phyloP scores from a whole-genome alignment of 2,113 vertebrate species.

The Mustela nigripes region DNA sequence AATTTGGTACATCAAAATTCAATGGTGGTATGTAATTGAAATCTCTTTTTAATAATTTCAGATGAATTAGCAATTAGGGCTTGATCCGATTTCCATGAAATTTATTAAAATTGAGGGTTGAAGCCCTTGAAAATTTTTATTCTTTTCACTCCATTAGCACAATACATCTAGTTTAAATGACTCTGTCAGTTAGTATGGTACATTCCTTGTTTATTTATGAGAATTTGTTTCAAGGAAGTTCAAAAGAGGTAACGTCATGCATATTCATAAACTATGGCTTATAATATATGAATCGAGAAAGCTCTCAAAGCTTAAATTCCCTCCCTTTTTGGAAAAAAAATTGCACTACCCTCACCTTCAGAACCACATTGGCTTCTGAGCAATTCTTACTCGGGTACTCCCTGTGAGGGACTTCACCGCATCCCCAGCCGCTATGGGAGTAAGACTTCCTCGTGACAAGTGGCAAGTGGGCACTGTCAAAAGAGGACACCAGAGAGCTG shows the following conservation, averaged over 20 bases:
- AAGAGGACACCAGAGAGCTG: conserved; percentile 68
- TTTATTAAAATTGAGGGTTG: conserved; percentile 95
- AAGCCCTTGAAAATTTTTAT: conserved; percentile 91
- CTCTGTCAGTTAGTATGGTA: conserved; percentile 89
- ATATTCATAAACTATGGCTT: conserved; percentile 88
- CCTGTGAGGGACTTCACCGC: fast-evolving
- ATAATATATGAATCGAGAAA: conserved; percentile 88
- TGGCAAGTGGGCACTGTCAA: not conserved
- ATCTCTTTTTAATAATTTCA: conserved; percentile 99
- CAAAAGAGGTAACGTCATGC: conserved; percentile 91
- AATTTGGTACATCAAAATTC: conserved; percentile 95
- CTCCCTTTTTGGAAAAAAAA: conserved; percentile 77
- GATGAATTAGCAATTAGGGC: conserved; percentile 98
- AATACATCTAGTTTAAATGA: conserved; percentile 89
- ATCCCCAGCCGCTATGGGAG: conserved; percentile 52
- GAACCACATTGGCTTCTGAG: not conserved
- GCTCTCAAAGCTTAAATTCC: conserved; percentile 78
- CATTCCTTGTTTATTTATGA: conserved; percentile 93
- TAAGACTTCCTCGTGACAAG: conserved; percentile 57
- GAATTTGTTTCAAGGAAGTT: conserved; percentile 92
- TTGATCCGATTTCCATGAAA: conserved; percentile 96
- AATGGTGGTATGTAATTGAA: conserved; percentile 97
- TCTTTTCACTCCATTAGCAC: conserved; percentile 91
- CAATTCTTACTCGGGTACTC: not conserved
- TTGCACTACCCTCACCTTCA: conserved; percentile 58